Base-by-base conservation (phyloP, 1,140 invertebrate species). In the Pogonomyrmex californicus region DNA sequence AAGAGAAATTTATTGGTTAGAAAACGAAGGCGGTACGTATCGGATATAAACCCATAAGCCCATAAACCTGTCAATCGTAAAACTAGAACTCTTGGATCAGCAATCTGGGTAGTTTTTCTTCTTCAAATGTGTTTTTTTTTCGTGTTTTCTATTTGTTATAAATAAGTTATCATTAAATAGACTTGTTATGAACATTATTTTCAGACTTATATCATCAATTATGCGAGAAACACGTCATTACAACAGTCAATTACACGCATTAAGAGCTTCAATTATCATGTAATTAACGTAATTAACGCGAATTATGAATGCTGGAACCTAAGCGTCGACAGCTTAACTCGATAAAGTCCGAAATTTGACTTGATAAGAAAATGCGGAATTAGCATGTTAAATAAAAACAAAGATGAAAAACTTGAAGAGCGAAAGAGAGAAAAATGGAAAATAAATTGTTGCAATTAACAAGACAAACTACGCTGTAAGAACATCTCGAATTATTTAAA, bases 1-100 rank as follows among this genome's bases (percentile, higher is more conserved):
- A 23, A 70, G 47, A 81, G 78, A 81, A 81, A 70, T 70, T 70
- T 56, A 81, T 81, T 54, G 49, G 4, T 36, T 56, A 44, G 63
- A 81, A 70, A 81, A 81, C 65, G 78, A 81, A 70, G 56, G 47
- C 23, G 6, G 17, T 56, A 56, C 51, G 38, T 56, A 23, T 23
- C 23, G 23, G 23, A 23, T 23, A 70, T 70, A 49, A 68, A 68
- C 23, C 23, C 51, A 23, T 23, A 68, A 47, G n/a, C 14, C 14
- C 6, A 44, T 56, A 68, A 81, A 81, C 49, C 49, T 81, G 78
- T 81, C 65, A 56, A 23, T 81, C 38, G 49, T 58, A 70, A 0
- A 75, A 81, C 38, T 81, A 36, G 78, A 70, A 81, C 49, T 38
- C 38, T 41, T 54, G 36, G 36, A 66, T 23, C 23, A 23, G 17